Evolutionary conservation across 1,140 invertebrate species (phyloP).

Genomic region (Pseudoatta argentina): DNA sequence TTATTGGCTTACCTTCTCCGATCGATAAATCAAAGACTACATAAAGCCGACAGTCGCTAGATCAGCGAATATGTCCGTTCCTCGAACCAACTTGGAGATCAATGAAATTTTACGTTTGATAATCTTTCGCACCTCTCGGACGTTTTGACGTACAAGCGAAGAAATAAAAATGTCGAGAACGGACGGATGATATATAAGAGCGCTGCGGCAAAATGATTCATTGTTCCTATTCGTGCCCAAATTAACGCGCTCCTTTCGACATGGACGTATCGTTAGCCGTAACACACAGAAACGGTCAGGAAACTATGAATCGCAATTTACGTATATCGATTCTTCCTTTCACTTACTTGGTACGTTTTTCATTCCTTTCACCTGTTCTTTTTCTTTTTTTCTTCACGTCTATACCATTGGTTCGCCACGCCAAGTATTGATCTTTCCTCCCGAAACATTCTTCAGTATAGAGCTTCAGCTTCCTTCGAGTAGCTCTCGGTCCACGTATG

Average conservation of each 20-base stretch:
- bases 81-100: background rate
- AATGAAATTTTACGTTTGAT: background rate
- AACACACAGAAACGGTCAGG: background rate
- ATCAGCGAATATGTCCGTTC: background rate
- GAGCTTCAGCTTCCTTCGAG: constrained; percentile 39
- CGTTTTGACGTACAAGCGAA: background rate
- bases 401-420: background rate
- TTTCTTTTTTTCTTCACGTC: background rate
- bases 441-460: constrained; percentile 3
- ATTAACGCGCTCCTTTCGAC: constrained; percentile 7
- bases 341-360: background rate
- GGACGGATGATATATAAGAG: background rate
- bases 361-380: background rate
- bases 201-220: constrained; percentile 1
- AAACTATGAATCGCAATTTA: background rate
- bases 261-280: background rate
- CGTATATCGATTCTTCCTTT: constrained; percentile 1
- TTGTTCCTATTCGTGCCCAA: background rate
- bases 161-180: background rate
- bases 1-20: constrained; percentile 46
- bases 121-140: background rate
- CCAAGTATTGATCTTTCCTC: constrained; percentile 5
- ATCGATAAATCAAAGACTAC: constrained; percentile 59
- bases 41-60: background rate
- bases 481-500: constrained; percentile 32